These are phyloP conservation scores for Patiria miniata DNA, from an alignment of 35 echinoderm and acorn worm genomes.

Conservation along the genomic window DNA sequence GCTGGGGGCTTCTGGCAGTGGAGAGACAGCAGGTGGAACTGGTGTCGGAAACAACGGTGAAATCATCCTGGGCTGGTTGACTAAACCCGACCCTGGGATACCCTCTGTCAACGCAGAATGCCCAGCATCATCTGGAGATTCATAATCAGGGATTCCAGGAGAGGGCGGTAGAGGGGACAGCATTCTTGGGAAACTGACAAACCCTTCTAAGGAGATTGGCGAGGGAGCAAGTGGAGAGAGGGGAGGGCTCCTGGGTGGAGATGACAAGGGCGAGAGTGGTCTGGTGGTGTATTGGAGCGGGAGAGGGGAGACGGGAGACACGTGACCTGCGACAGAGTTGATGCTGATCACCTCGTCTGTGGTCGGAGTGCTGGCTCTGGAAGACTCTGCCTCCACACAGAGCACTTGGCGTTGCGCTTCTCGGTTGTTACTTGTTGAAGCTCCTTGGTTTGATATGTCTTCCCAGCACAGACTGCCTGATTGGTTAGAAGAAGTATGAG, in stretches of 20 bases:
- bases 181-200: conserved; percentile 41
- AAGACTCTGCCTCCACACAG: conserved; percentile 12
- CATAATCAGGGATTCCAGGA: not conserved
- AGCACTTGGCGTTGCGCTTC: not conserved
- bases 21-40: conserved; percentile 42
- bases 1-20: conserved; percentile 8
- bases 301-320: conserved; percentile 4
- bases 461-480: too few relatives aligned
- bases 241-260: not conserved
- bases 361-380: not conserved
- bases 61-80: conserved; percentile 48
- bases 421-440: too few relatives aligned
- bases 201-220: not conserved
- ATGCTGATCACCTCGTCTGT: not conserved
- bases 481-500: too few relatives aligned
- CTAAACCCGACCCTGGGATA: not conserved
- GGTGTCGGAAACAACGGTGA: conserved; percentile 53
- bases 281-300: not conserved
- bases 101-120: not conserved
- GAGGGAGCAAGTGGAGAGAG: conserved; percentile 4
- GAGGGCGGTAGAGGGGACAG: conserved; percentile 47
- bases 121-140: not conserved
- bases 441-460: too few relatives aligned
- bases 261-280: conserved; percentile 9
- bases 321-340: not conserved